Evolutionary conservation across 2,113 vertebrate species (phyloP).

Genomic region (Harpagus bidentatus): DNA sequence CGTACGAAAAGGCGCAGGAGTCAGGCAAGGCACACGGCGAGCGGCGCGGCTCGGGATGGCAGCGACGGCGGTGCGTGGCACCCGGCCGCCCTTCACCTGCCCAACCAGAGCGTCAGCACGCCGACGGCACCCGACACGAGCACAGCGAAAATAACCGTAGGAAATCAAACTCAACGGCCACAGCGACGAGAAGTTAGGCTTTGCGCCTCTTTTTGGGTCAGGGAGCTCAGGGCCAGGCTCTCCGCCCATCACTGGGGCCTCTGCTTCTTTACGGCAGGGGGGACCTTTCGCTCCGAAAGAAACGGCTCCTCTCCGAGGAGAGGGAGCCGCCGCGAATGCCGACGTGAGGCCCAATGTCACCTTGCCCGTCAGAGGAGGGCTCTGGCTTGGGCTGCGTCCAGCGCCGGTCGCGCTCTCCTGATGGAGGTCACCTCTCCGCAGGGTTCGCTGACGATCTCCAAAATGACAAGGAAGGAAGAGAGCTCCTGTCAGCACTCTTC

Average conservation of each 20-base stretch:
- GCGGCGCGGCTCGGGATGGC: fast-evolving
- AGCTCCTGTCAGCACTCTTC: constrained; percentile 60
- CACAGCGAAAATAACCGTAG: not conserved
- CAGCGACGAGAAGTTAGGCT: not conserved
- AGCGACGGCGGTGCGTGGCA: fast-evolving
- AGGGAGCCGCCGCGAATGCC: constrained; percentile 79
- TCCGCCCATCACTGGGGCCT: constrained; percentile 42
- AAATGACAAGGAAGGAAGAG: constrained; percentile 48
- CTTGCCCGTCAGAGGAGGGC: constrained; percentile 78
- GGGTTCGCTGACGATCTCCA: constrained; percentile 65
- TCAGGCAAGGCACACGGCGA: fast-evolving
- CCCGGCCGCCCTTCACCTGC: not conserved
- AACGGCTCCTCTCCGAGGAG: constrained; percentile 89
- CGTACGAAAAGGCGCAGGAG: fast-evolving
- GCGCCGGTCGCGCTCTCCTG: constrained; percentile 37
- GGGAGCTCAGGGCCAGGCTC: constrained; percentile 71
- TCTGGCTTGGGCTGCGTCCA: constrained; percentile 61
- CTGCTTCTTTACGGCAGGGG: constrained; percentile 86
- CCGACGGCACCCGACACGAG: not conserved
- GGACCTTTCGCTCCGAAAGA: constrained; percentile 88
- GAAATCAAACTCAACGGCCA: not conserved
- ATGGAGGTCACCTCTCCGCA: constrained; percentile 74
- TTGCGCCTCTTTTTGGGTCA: not conserved
- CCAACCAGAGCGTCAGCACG: not conserved
- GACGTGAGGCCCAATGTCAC: constrained; percentile 91